Conservation (phyloP, 1,140 invertebrate genomes). For the Delia radicum region DNA sequence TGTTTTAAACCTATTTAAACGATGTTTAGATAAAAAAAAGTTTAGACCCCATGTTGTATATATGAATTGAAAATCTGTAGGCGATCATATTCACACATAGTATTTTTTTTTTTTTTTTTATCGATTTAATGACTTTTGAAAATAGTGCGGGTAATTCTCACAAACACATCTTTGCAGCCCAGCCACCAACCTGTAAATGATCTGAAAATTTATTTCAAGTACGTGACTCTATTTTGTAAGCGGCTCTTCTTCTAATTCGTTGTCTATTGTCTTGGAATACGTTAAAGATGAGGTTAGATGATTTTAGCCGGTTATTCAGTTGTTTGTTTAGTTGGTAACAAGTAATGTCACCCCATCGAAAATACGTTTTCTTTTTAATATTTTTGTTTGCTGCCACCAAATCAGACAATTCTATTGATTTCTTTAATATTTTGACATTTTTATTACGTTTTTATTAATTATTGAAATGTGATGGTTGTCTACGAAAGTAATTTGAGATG, state of each 20-base stretch:
- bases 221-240: slow-evolving; percentile 9
- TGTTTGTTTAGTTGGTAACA: not conserved
- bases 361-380: not conserved
- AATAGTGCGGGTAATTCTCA: not conserved
- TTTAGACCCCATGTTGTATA: slow-evolving; percentile 8
- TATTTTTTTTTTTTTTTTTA: not conserved
- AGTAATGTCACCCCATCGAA: slow-evolving; percentile 9
- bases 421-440: slow-evolving; percentile 21
- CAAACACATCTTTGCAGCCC: not conserved
- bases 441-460: slow-evolving; percentile 12
- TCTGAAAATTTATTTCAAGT: slow-evolving; percentile 11
- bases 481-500: not conserved
- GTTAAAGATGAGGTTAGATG: not conserved
- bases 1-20: too few species aligned
- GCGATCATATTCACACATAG: slow-evolving; percentile 15
- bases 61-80: slow-evolving; percentile 5
- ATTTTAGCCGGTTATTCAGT: not conserved
- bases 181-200: not conserved
- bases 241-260: not conserved
- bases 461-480: slow-evolving; percentile 12
- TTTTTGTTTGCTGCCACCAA: not conserved
- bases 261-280: not conserved
- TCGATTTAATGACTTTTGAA: not conserved
- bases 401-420: slow-evolving; percentile 12
- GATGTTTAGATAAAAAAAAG: too few species aligned